These are phyloP conservation scores for Malurus leucopterus DNA, from an alignment of 2,797 vertebrate genomes.

Conservation along the genomic window DNA sequence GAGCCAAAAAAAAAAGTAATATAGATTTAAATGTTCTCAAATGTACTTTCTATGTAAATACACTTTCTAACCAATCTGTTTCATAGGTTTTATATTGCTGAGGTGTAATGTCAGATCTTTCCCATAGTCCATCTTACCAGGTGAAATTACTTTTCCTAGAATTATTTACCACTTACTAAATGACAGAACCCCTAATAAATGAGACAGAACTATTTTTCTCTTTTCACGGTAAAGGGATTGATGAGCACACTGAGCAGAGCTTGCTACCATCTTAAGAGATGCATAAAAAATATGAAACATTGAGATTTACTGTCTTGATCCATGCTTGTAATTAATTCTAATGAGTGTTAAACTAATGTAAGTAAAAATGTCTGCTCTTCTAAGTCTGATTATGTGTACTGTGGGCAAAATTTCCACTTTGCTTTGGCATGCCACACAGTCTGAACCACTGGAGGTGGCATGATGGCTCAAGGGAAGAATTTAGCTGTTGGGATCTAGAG, in stretches of 20 bases:
- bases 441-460: not conserved
- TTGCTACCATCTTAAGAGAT: not conserved
- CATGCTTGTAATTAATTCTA: not conserved
- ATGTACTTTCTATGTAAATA: not conserved
- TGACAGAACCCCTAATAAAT: not conserved
- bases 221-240: not conserved
- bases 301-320: not conserved
- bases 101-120: not conserved
- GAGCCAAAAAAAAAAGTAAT: not conserved
- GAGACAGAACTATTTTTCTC: not conserved
- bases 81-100: not conserved
- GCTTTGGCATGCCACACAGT: not conserved
- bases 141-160: not conserved
- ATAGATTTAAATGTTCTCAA: not conserved
- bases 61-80: not conserved
- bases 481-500: not conserved
- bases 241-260: not conserved
- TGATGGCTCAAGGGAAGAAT: not conserved
- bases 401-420: not conserved
- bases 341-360: not conserved
- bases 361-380: not conserved
- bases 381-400: not conserved
- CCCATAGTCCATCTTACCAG: not conserved
- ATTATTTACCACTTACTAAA: not conserved
- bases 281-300: not conserved